Conservation (phyloP, 2,797 vertebrate species). For the Sorex maritimensis region DNA sequence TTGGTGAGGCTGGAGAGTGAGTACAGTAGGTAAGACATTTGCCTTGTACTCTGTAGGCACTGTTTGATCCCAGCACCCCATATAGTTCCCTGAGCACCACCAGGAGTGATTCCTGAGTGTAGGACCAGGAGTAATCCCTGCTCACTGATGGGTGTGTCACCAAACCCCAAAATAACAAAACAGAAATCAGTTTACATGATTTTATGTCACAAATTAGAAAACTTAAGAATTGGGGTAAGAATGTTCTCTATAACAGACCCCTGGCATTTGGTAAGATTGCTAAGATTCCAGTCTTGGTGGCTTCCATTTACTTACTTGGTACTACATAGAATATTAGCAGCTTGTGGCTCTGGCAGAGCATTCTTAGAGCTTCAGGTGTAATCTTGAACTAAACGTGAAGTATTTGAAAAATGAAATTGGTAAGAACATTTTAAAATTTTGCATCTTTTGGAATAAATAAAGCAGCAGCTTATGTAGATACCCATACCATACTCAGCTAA, state of each 20-base stretch:
- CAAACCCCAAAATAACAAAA: too few relatives aligned
- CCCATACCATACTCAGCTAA: constrained; percentile 21
- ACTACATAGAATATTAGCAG: background rate
- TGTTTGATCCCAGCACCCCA: too few relatives aligned
- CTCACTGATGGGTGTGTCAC: too few relatives aligned
- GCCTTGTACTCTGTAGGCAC: too few relatives aligned
- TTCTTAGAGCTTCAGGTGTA: constrained; percentile 11
- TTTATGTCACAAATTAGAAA: constrained; percentile 62
- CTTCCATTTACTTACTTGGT: background rate
- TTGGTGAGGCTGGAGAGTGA: too few relatives aligned
- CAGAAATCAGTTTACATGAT: constrained; percentile 10
- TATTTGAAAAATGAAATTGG: constrained; percentile 47
- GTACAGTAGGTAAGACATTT: too few relatives aligned
- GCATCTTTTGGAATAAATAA: constrained; percentile 39
- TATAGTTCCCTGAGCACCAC: too few relatives aligned
- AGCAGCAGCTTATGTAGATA: constrained; percentile 14
- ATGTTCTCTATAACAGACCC: constrained; percentile 9
- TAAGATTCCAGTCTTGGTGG: background rate
- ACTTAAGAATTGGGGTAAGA: background rate
- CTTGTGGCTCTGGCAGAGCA: background rate
- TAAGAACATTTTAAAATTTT: constrained; percentile 61
- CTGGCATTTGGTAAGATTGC: constrained; percentile 26
- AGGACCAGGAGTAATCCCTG: too few relatives aligned
- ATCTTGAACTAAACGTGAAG: constrained; percentile 56
- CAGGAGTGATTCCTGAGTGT: too few relatives aligned